Conservation (phyloP, 2,113 vertebrate species). For the Saccopteryx bilineata region DNA sequence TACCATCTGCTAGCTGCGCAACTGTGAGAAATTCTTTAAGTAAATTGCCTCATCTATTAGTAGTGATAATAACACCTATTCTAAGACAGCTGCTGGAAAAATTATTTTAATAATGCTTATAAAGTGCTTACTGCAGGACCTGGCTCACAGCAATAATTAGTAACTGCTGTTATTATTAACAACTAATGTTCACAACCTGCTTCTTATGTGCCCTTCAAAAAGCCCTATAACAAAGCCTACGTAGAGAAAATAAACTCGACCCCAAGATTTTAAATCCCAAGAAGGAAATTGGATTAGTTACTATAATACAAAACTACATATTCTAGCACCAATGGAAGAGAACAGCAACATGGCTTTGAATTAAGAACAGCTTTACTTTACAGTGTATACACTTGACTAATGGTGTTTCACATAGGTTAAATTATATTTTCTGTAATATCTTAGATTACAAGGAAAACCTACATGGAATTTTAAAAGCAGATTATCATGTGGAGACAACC, state of each 20-base stretch:
- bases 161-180: not conserved
- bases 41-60: not conserved
- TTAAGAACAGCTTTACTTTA: not conserved
- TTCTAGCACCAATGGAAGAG: not conserved
- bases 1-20: not conserved
- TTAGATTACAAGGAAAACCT: not conserved
- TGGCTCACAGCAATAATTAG: not conserved
- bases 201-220: slow-evolving; percentile 13
- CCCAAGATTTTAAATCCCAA: not conserved
- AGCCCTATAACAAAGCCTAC: not conserved
- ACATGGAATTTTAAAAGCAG: slow-evolving; percentile 9
- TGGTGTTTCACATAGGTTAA: slow-evolving; percentile 15
- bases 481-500: not conserved
- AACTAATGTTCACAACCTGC: not conserved
- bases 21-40: not conserved
- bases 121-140: not conserved
- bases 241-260: not conserved
- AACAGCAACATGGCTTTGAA: not conserved
- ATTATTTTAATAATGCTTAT: slow-evolving; percentile 5
- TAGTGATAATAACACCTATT: not conserved
- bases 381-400: not conserved
- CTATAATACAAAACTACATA: not conserved
- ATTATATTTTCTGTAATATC: not conserved
- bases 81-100: not conserved
- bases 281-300: not conserved